Evolutionary conservation across 2,888 invertebrate genomes (phyloP).

Genomic region (Philereme vetulata): DNA sequence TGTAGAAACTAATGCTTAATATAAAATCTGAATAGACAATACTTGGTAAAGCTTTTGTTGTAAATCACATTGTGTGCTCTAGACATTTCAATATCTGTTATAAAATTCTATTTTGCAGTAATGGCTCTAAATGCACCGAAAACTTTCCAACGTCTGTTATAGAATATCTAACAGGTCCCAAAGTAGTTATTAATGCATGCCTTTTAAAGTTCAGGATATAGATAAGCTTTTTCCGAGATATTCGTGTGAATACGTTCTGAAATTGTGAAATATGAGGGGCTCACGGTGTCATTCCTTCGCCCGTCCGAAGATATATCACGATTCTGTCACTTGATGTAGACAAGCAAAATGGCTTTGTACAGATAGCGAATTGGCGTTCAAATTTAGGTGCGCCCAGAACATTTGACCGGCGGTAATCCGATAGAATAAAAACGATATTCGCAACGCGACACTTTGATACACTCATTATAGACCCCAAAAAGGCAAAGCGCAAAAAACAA

Average conservation of each 20-base stretch:
- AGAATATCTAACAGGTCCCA: constrained; percentile 15
- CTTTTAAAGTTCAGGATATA: constrained; percentile 27
- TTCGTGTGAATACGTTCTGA: constrained; percentile 58
- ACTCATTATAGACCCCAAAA: constrained; percentile 35
- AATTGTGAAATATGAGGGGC: constrained; percentile 74
- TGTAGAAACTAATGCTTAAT: constrained; percentile 20
- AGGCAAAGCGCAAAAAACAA: constrained; percentile 57
- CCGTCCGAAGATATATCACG: constrained; percentile 63
- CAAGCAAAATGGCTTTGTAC: constrained; percentile 38
- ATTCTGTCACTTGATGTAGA: constrained; percentile 36
- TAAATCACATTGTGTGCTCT: constrained; percentile 27
- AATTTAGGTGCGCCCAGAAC: constrained; percentile 30
- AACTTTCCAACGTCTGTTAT: constrained; percentile 11
- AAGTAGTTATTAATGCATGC: constrained; percentile 21
- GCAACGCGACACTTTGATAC: constrained; percentile 24
- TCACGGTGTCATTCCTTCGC: constrained; percentile 64
- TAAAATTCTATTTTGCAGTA: constrained; percentile 49
- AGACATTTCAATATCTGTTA: constrained; percentile 46
- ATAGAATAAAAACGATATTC: constrained; percentile 18
- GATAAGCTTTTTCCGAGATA: constrained; percentile 48
- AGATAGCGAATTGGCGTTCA: constrained; percentile 34
- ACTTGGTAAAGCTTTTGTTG: constrained; percentile 20
- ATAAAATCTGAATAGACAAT: constrained; percentile 28
- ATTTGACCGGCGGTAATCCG: constrained; percentile 14
- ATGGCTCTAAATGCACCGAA: constrained; percentile 38